Evolutionary conservation across 2,888 invertebrate genomes (phyloP).

Genomic region (Anoncus sp.): DNA sequence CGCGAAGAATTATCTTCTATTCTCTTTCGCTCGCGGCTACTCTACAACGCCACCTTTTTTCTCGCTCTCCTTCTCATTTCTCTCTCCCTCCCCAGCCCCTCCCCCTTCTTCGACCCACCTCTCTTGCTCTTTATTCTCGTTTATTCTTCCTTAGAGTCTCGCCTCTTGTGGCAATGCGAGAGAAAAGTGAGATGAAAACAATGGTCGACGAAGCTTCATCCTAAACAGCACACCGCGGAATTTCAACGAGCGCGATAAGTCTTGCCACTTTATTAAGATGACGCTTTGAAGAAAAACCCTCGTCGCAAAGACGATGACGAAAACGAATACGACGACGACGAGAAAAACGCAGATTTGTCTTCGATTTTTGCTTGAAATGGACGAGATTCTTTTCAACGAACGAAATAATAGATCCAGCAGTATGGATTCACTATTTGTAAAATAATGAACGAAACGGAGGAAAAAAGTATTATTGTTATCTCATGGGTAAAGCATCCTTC

Average conservation of each 20-base stretch:
- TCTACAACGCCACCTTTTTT: slow-evolving; percentile 37
- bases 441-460: slow-evolving; percentile 17
- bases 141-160: slow-evolving; percentile 56
- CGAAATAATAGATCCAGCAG: slow-evolving; percentile 14
- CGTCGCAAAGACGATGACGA: slow-evolving; percentile 23
- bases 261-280: slow-evolving; percentile 61
- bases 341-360: slow-evolving; percentile 8
- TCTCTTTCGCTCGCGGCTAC: slow-evolving; percentile 62
- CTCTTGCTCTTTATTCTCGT: slow-evolving; percentile 49
- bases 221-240: slow-evolving; percentile 57
- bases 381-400: neutral
- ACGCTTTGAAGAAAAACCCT: slow-evolving; percentile 35
- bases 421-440: slow-evolving; percentile 11
- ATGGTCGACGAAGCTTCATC: slow-evolving; percentile 59
- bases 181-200: slow-evolving; percentile 54
- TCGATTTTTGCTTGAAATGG: slow-evolving; percentile 17
- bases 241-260: slow-evolving; percentile 62
- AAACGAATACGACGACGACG: slow-evolving; percentile 38
- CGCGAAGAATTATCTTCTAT: slow-evolving; percentile 68
- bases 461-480: neutral
- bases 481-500: no score
- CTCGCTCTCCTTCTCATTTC: slow-evolving; percentile 10
- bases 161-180: slow-evolving; percentile 18
- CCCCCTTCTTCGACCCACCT: no score
- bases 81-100: neutral